Base-by-base conservation (phyloP, 2,888 invertebrate species). In the Drosophila nigritarsus region DNA sequence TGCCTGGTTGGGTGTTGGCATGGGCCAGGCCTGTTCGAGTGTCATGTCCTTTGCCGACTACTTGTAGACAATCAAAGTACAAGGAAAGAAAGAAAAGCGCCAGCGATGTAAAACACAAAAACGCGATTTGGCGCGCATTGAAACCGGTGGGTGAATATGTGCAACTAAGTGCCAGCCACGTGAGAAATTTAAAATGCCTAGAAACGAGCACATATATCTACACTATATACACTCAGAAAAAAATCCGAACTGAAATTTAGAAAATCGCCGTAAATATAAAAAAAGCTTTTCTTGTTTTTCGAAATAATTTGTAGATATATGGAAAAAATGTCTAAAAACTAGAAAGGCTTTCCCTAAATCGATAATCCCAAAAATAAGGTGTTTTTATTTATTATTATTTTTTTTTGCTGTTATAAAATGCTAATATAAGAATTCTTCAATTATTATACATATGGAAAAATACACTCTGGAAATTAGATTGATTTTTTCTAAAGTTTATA, bases 81-180 rank as follows among this genome's bases (percentile, higher is more conserved):
- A 73, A 81, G 80, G 59, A 74, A 70, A 75, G 63, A 74, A 70
- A 76, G 36, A 74, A 63, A 66, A 80, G 83, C 73, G 65, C 56
- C 67, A 72, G 83, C 72, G 78, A 87, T 83, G 78, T 76, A 81
- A 83, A 78, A 63, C 70, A 71, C 71, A 75, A 80, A 88, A 89
- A 78, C 86, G 82, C 86, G 87, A 90, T 89, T 91, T 87, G 89
- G 76, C 82, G 87, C 87, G 89, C 83, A 76, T 88, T 78, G 80
- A 56, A 49, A 24, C 40, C 71, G 73, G 61, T 27, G 29, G 15
- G 9, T 27, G 48, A 30, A 36, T 60, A 15, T 51, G 42, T 30
- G 58, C 9, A 5, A 40, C 24, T 42, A 32, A n/a, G 15, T 48
- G n/a, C 15, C 34, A 49, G 15, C n/a, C 24, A 67, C 15, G 64